Conservation (phyloP, 53 echinoderm and acorn worm species). For the Temnopleurus reevesii region DNA sequence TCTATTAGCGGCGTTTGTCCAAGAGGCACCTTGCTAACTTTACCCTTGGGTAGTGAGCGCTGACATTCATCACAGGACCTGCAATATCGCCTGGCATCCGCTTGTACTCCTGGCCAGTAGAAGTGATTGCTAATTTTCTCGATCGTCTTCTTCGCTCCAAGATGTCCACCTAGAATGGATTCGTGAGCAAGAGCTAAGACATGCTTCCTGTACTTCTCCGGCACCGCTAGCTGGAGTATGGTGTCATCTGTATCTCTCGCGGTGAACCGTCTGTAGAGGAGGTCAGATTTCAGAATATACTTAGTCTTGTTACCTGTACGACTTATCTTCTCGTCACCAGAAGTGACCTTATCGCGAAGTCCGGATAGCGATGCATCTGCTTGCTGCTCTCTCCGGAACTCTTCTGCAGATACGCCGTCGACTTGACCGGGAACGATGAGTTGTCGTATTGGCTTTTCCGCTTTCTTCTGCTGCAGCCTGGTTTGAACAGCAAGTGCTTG, state of each 20-base stretch:
- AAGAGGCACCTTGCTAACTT: neutral
- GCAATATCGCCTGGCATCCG: neutral
- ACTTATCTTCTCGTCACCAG: neutral
- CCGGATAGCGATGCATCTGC: neutral
- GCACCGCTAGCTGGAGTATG: neutral
- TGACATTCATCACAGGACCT: constrained; percentile 59
- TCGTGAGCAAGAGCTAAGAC: constrained; percentile 41
- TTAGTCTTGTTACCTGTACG: no score
- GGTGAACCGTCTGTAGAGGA: no score
- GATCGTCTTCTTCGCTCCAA: neutral
- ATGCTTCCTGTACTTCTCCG: neutral
- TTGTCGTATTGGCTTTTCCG: neutral
- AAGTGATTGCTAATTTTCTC: constrained; percentile 29
- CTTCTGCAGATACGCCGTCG: neutral
- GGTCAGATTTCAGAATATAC: no score
- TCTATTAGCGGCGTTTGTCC: constrained; percentile 16
- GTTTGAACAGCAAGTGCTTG: neutral
- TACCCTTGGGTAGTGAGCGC: constrained; percentile 8
- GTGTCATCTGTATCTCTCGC: neutral
- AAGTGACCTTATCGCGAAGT: no score
- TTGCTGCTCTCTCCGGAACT: neutral
- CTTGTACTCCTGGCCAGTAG: constrained; percentile 42
- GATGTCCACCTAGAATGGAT: constrained; percentile 19
- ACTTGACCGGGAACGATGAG: neutral
- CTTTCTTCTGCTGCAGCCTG: neutral